Percentiles rank a stretch among this genome's conserved stretches.
phyloP scores from a whole-genome alignment of 2,888 invertebrate genomes.

The Rhagium mordax region DNA sequence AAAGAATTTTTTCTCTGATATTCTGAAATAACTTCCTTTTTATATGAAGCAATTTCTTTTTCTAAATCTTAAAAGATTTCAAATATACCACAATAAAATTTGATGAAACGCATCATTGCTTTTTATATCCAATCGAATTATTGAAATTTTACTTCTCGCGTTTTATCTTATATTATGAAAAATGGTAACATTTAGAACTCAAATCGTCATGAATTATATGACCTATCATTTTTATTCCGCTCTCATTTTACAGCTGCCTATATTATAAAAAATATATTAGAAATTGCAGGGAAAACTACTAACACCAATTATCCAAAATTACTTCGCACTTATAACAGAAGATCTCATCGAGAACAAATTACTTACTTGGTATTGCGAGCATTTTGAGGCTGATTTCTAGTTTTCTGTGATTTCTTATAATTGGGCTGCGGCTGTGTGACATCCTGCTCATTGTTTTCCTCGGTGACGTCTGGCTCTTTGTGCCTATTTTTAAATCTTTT shows the following conservation, averaged over 20 bases:
- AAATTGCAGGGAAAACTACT: neutral
- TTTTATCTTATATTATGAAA: too few species aligned
- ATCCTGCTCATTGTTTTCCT: conserved; percentile 60
- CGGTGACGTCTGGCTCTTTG: conserved; percentile 64
- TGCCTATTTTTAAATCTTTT: conserved; percentile 76
- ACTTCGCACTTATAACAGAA: neutral
- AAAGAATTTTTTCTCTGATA: too few species aligned
- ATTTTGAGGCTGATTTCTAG: conserved; percentile 50
- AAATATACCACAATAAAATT: too few species aligned
- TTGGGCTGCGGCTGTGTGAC: conserved; percentile 49
- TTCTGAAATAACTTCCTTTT: too few species aligned
- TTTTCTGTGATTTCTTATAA: conserved; percentile 60
- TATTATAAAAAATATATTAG: neutral
- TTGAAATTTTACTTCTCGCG: too few species aligned
- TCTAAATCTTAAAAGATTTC: too few species aligned
- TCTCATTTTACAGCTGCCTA: too few species aligned
- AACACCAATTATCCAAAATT: conserved; percentile 5
- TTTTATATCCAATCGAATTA: too few species aligned
- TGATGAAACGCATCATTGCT: too few species aligned
- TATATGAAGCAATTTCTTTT: too few species aligned
- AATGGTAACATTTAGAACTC: too few species aligned
- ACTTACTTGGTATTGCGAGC: conserved; percentile 28
- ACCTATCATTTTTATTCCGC: too few species aligned
- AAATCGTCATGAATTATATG: neutral
- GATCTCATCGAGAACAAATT: neutral